These are phyloP conservation scores for Australoheros facetus DNA, from an alignment of 2,797 vertebrate species.

Conservation along the genomic window DNA sequence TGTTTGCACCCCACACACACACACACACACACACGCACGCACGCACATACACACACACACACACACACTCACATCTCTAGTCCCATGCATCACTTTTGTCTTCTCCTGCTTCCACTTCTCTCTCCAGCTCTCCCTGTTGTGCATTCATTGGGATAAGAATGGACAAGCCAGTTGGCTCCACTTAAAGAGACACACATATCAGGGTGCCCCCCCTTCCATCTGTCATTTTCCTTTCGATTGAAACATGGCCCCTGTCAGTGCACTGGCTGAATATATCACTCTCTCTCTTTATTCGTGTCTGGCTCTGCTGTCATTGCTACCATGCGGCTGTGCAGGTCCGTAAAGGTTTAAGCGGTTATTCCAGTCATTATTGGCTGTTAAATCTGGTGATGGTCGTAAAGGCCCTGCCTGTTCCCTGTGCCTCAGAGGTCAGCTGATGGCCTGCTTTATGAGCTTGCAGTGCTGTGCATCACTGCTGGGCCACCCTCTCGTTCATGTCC, in stretches of 20 bases:
- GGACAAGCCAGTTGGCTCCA: conserved; percentile 76
- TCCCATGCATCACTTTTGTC: conserved; percentile 48
- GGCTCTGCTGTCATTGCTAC: conserved; percentile 63
- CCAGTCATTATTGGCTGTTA: conserved; percentile 87
- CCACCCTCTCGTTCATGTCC: conserved; percentile 72
- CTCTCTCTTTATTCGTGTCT: conserved; percentile 44
- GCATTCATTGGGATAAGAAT: conserved; percentile 71
- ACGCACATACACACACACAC: no score
- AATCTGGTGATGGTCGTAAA: conserved; percentile 89
- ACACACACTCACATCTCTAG: neutral
- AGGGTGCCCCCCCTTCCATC: conserved; percentile 68
- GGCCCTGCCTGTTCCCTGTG: conserved; percentile 80
- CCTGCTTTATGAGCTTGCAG: conserved; percentile 90
- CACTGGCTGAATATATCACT: conserved; percentile 68
- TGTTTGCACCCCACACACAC: no score
- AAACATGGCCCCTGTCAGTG: conserved; percentile 79
- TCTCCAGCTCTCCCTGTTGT: conserved; percentile 59
- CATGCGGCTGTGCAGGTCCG: conserved; percentile 69
- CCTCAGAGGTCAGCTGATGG: conserved; percentile 89
- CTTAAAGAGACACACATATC: conserved; percentile 77
- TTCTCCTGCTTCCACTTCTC: conserved; percentile 36
- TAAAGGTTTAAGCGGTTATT: conserved; percentile 86
- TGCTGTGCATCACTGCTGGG: conserved; percentile 86
- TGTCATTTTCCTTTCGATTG: conserved; percentile 76
- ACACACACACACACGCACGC: no score